Conservation (phyloP, 2,888 invertebrate species). For the Rhagium mordax region DNA sequence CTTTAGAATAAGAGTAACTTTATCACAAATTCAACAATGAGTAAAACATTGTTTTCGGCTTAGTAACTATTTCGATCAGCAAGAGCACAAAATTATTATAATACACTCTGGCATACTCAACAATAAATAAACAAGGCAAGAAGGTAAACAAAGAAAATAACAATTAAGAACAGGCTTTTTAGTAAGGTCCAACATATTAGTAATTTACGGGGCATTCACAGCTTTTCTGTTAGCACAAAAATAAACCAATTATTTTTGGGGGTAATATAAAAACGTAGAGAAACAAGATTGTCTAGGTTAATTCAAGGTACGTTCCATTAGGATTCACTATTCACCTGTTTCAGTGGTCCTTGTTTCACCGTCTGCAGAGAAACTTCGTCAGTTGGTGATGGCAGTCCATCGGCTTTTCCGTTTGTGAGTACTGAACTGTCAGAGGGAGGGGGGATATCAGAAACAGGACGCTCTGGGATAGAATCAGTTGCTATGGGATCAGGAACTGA, state of each 20-base stretch:
- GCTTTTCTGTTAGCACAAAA: slow-evolving; percentile 53
- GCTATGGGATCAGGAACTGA: slow-evolving; percentile 67
- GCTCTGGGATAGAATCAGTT: slow-evolving; percentile 50
- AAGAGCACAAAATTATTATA: slow-evolving; percentile 3
- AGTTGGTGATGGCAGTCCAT: slow-evolving; percentile 65
- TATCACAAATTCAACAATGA: neutral
- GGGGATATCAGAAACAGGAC: slow-evolving; percentile 47
- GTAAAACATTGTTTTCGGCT: neutral
- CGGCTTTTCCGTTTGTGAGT: slow-evolving; percentile 67
- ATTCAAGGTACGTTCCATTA: slow-evolving; percentile 58
- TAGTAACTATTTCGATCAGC: neutral
- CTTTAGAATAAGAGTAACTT: slow-evolving; percentile 4
- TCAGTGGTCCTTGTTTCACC: slow-evolving; percentile 73
- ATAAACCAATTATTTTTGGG: slow-evolving; percentile 28
- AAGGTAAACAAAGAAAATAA: slow-evolving; percentile 19
- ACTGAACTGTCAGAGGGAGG: slow-evolving; percentile 53
- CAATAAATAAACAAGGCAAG: slow-evolving; percentile 1
- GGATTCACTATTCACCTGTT: slow-evolving; percentile 68
- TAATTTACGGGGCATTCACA: slow-evolving; percentile 42
- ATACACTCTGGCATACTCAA: neutral
- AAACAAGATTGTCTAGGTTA: slow-evolving; percentile 52
- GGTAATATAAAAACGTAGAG: slow-evolving; percentile 39
- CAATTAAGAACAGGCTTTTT: slow-evolving; percentile 28
- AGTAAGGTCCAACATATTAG: slow-evolving; percentile 51
- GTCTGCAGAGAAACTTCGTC: slow-evolving; percentile 62